Evolutionary conservation across 2,113 vertebrate genomes (phyloP), one percentile per base, ranked within the genome.

Genomic region (Oreochromis niloticus): DNA sequence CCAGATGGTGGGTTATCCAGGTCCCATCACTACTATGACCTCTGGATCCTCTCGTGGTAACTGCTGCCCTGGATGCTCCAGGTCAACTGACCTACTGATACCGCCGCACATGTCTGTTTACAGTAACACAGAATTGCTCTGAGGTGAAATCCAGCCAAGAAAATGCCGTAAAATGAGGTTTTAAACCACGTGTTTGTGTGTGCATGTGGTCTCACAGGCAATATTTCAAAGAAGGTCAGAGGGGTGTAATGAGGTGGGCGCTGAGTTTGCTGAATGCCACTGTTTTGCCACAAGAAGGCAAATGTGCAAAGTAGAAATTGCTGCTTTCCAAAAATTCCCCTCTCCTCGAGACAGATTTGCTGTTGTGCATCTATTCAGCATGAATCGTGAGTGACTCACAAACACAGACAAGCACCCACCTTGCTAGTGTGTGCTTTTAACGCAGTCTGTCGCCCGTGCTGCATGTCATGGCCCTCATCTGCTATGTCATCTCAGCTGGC

Each of bases 1-100:
- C 80, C 95, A 95, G 91, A 93, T 93, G 94, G 90, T 63, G 90
- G 87, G 48, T 54, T 43, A 81, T 84, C 27, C 59, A 82, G 34
- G 80, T 57, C 81, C 41, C 46, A 61, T 66, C n/a, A 46, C 71
- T 56, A 54, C 79, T 22, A 6, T 52, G 24, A 85, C 81, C 82
- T 88, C 30, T 59, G 82, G 88, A 46, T 48, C 82, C 43, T 85
- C 81, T 48, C 3, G 1, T 50, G 75, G 55, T 41, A 66, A 32
- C 84, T 55, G 32, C 30, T 85, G 83, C 17, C 43, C 36, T 36
- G 75, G 30, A 82, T 83, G 85, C 52, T 17, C 32, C 57, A 17
- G 83, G 52, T 91, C 27, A 66, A 17, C 34, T 80, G 86, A 84
- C 81, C 85, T 48, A 19, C 80, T 48, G 73, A 81, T 75, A 43